Evolutionary conservation across 2,113 vertebrate species (phyloP).

Genomic region (Zosterops lateralis): DNA sequence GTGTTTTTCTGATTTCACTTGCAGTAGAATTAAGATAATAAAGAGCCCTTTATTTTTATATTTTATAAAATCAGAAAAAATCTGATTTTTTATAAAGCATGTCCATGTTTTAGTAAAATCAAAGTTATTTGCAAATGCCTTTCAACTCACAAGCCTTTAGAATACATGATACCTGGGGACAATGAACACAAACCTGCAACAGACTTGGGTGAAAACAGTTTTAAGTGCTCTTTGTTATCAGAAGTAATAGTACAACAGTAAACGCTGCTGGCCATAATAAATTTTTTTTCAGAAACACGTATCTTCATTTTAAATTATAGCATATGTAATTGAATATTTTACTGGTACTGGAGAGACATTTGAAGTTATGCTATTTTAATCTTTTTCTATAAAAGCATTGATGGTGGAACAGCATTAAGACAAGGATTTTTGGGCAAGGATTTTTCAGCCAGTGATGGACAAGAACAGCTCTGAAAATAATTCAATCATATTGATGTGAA

Average conservation of each 20-base stretch:
- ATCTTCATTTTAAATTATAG: not conserved
- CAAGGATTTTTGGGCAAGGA: not conserved
- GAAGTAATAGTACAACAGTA: not conserved
- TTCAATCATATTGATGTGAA: not conserved
- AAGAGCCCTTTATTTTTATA: not conserved
- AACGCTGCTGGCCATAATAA: not conserved
- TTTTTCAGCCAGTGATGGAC: not conserved
- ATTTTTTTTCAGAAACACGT: not conserved
- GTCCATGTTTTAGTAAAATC: not conserved
- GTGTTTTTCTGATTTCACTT: not conserved
- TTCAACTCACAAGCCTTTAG: not conserved
- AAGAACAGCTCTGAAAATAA: not conserved
- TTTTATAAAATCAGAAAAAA: not conserved
- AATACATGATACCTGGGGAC: not conserved
- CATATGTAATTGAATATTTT: not conserved
- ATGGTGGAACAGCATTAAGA: not conserved
- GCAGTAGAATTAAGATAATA: not conserved
- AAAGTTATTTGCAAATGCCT: not conserved
- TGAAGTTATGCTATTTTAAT: not conserved
- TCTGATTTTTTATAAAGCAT: not conserved
- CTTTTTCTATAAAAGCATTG: not conserved
- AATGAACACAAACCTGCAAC: not conserved
- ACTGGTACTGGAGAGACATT: not conserved
- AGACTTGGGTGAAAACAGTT: not conserved
- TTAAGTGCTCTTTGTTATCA: not conserved